Conservation (phyloP, 2,888 invertebrate genomes). For the Clunio marinus region DNA sequence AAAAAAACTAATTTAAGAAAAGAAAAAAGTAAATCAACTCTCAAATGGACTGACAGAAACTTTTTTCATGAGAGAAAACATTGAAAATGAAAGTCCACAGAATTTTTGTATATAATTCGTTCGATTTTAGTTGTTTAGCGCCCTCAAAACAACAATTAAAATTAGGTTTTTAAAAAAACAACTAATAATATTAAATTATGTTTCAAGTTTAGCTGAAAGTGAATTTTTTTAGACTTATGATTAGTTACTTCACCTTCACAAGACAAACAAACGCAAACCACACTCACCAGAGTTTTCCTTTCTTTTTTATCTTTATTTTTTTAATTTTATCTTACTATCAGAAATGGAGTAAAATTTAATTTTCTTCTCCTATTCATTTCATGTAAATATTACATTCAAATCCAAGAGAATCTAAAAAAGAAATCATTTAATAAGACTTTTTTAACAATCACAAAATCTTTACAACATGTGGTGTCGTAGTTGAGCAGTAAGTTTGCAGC, state of each 20-base stretch:
- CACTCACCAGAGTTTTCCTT: too few species aligned
- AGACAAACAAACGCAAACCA: constrained; percentile 1
- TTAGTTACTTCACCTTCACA: constrained; percentile 4
- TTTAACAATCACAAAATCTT: too few species aligned
- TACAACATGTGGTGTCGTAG: too few species aligned
- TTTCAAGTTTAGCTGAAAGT: constrained; percentile 30
- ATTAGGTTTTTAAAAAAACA: constrained; percentile 14
- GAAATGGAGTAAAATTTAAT: too few species aligned
- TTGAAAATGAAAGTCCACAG: too few species aligned
- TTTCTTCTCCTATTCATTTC: too few species aligned
- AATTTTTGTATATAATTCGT: constrained; percentile 33
- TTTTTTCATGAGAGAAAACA: neutral
- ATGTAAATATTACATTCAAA: too few species aligned
- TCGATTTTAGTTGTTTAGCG: constrained; percentile 36
- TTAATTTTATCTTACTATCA: constrained; percentile 2
- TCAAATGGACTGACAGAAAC: neutral
- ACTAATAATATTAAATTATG: constrained; percentile 29
- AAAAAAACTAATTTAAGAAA: neutral
- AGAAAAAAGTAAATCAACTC: neutral
- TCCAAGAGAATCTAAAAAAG: too few species aligned
- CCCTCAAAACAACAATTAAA: constrained; percentile 23
- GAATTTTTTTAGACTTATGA: neutral
- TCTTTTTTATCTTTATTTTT: neutral
- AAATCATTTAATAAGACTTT: too few species aligned
- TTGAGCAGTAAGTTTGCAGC: too few species aligned